Evolutionary conservation across 2,888 invertebrate species (phyloP).

Genomic region (Ariolimax columbianus): DNA sequence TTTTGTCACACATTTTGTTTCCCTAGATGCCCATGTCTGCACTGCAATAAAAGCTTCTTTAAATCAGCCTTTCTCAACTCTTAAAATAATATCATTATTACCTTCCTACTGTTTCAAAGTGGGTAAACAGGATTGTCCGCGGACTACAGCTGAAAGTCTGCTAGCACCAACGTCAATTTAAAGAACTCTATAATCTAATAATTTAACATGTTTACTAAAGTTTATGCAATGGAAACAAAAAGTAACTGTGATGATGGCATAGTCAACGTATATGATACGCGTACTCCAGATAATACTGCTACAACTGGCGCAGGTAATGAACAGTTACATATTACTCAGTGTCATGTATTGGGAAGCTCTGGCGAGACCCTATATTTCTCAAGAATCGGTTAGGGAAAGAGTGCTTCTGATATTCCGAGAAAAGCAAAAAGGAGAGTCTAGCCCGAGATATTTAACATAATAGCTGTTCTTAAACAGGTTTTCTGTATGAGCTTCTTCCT

Average conservation of each 20-base stretch:
- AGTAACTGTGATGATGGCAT: neutral
- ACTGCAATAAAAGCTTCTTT: too few species aligned
- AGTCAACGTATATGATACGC: neutral
- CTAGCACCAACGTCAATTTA: neutral
- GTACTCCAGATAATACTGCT: neutral
- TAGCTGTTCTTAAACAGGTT: conserved; percentile 13
- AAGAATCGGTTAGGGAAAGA: conserved; percentile 41
- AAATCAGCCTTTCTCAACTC: too few species aligned
- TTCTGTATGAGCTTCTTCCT: conserved; percentile 23
- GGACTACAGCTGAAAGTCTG: neutral
- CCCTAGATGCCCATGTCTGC: too few species aligned
- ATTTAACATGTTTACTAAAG: neutral
- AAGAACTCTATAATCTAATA: neutral
- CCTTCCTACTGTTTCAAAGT: conserved; percentile 13
- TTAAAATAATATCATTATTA: too few species aligned
- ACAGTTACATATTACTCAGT: neutral
- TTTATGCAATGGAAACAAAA: neutral
- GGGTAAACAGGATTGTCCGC: neutral
- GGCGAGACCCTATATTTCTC: conserved; percentile 34
- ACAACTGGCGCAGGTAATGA: too few species aligned
- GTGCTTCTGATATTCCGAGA: conserved; percentile 26
- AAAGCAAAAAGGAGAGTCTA: conserved; percentile 45
- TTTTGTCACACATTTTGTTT: too few species aligned
- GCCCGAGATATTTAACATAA: conserved; percentile 12
- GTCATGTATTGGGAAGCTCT: neutral